A percentile compares a stretch with the other conserved stretches of the same genome.
phyloP scores from a whole-genome alignment of 2,888 invertebrate species.

The Brenthis daphne region DNA sequence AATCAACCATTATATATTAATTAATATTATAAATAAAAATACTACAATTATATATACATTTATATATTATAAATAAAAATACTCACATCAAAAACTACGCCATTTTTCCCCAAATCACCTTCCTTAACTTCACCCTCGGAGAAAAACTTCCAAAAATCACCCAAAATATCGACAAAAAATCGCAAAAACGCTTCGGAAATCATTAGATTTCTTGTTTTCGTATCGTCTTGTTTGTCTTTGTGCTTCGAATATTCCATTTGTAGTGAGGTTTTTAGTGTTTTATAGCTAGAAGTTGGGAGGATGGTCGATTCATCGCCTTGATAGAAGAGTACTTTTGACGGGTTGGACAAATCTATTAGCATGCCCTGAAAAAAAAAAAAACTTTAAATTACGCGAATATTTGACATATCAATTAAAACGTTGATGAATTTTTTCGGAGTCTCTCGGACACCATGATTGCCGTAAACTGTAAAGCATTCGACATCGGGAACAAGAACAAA shows the following conservation, averaged over 20 bases:
- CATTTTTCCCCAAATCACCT: constrained; percentile 59
- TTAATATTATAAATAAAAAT: no score
- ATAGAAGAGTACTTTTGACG: constrained; percentile 82
- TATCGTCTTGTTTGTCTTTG: constrained; percentile 61
- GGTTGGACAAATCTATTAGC: constrained; percentile 86
- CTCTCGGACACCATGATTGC: no score
- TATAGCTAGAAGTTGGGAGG: constrained; percentile 86
- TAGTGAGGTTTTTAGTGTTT: constrained; percentile 83
- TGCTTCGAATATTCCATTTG: constrained; percentile 68
- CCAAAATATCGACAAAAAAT: constrained; percentile 89
- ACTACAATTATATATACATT: no score
- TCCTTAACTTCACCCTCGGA: constrained; percentile 57
- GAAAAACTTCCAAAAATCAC: constrained; percentile 85
- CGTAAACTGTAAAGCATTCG: no score
- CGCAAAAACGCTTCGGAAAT: constrained; percentile 90
- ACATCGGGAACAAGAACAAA: no score
- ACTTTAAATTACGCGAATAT: background rate
- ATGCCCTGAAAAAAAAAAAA: constrained; percentile 81
- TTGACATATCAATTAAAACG: no score
- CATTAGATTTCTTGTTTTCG: constrained; percentile 85
- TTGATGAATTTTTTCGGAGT: no score
- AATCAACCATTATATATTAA: no score
- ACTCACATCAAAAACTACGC: constrained; percentile 72
- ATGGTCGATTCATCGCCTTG: constrained; percentile 91
- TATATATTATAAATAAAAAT: constrained; percentile 1